phyloP scores from a whole-genome alignment of 2,888 invertebrate species.

The Endomychus coccineus region DNA sequence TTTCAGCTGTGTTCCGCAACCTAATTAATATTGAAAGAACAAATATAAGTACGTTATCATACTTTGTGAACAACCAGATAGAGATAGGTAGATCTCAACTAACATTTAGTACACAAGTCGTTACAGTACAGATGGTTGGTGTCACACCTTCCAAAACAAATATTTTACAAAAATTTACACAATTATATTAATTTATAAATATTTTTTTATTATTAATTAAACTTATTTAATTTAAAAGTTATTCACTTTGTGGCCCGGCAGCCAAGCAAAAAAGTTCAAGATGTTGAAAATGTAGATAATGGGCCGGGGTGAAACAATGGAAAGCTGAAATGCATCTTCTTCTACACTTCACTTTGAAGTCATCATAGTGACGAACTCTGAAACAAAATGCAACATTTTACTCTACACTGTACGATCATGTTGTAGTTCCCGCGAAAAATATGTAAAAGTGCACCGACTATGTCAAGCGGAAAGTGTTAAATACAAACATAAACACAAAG shows the following conservation, averaged over 20 bases:
- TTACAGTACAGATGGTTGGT: not conserved
- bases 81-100: too few species aligned
- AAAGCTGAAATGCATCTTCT: constrained; percentile 1
- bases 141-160: constrained; percentile 1
- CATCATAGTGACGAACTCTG: too few species aligned
- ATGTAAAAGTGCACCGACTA: too few species aligned
- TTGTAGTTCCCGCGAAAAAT: too few species aligned
- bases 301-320: constrained; percentile 1
- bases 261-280: constrained; percentile 1
- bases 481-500: too few species aligned
- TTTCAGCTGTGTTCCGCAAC: not conserved
- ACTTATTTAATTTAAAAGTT: not conserved
- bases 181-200: constrained; percentile 1
- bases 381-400: too few species aligned
- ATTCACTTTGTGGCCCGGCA: constrained; percentile 1
- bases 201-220: constrained; percentile 1
- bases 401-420: too few species aligned
- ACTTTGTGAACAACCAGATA: not conserved
- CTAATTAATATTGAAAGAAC: not conserved
- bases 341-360: too few species aligned
- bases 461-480: too few species aligned
- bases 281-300: constrained; percentile 1
- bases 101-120: not conserved
- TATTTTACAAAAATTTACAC: constrained; percentile 1
- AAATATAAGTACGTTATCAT: not conserved